These are phyloP conservation scores for Theonella swinhoei DNA, from an alignment of 37 sponge, comb jelly and placozoan species.

Conservation along the genomic window DNA sequence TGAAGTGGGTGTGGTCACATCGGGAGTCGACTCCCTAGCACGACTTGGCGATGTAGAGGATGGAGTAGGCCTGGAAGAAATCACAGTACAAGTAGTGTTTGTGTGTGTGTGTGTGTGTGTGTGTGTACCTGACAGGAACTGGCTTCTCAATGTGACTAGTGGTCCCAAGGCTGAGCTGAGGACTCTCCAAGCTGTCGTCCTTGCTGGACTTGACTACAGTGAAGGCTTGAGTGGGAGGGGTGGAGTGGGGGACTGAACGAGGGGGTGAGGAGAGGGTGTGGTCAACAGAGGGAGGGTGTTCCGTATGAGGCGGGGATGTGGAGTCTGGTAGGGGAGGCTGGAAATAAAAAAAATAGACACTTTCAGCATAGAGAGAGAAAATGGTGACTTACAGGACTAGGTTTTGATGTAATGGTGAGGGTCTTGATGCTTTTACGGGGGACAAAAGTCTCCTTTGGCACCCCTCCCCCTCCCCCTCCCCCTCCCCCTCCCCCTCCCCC, in stretches of 20 bases:
- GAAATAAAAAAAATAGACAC: not conserved
- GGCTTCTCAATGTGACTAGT: constrained; percentile 43
- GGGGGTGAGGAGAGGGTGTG: not conserved
- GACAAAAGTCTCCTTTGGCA: constrained; percentile 46
- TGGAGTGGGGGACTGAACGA: not conserved
- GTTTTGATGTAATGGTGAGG: constrained; percentile 61
- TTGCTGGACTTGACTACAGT: not conserved
- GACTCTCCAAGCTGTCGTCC: constrained; percentile 45
- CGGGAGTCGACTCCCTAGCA: not conserved
- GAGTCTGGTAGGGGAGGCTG: constrained; percentile 20
- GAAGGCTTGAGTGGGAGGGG: not conserved
- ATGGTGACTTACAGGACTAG: constrained; percentile 40
- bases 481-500: not conserved
- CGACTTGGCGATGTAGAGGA: not conserved
- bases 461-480: not conserved
- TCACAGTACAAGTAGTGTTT: too few species aligned
- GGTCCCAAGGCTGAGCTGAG: constrained; percentile 41
- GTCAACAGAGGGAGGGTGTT: not conserved
- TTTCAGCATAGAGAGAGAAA: not conserved
- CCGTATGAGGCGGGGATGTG: constrained; percentile 3
- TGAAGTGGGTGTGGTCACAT: not conserved
- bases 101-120: too few species aligned
- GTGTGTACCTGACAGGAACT: constrained; percentile 1
- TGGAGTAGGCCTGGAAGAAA: too few species aligned
- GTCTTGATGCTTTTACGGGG: constrained; percentile 80